Evolutionary conservation across 1,140 invertebrate genomes (phyloP), one percentile per base, ranked within the genome.

Genomic region (Phymorhynchus buccinoides): DNA sequence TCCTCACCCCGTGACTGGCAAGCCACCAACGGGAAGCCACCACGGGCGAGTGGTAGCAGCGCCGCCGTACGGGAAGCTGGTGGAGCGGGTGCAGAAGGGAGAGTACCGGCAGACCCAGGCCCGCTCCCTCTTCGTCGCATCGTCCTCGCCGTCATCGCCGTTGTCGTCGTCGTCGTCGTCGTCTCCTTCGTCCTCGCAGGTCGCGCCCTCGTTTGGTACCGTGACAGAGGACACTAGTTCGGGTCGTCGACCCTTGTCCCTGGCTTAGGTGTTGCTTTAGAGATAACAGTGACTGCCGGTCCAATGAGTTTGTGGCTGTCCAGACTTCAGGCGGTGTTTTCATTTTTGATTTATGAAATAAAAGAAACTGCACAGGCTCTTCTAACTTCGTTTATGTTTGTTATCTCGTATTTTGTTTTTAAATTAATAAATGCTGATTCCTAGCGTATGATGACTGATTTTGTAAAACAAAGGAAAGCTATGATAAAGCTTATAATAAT

Each of bases 1-100:
- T n/a, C n/a, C 75, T 44, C 75, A 41, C 16, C 81, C 44, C 81
- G 66, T 83, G 81, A 71, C 81, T n/a, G 66, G 81, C 35, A 83
- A 83, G n/a, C 81, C 81, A 44, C 81, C 81, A 48, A 83, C 73
- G 18, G 80, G 52, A n/a, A 68, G 52, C 32, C 14, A 12, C 22
- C 39, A 52, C 30, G 62, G 62, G 1, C 52, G 81, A 22, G 66
- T 41, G 3, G 66, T 83, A 7, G 81, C 66, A 3, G 81, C 62
- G 37, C 81, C 81, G 3, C 62, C 81, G 6, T 83, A 83, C 66
- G 81, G 81, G 35, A 83, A 83, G 9, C 81, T 83, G 81, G 81
- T 83, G 81, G 81, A 83, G 81, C 37, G 66, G 1, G 52, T 83
- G 81, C 81, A 83, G 39, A 83, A 42, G 39, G 81, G 81, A 32